These are phyloP conservation scores for Heliconius congener DNA, from an alignment of 1,140 invertebrate species.

Conservation along the genomic window DNA sequence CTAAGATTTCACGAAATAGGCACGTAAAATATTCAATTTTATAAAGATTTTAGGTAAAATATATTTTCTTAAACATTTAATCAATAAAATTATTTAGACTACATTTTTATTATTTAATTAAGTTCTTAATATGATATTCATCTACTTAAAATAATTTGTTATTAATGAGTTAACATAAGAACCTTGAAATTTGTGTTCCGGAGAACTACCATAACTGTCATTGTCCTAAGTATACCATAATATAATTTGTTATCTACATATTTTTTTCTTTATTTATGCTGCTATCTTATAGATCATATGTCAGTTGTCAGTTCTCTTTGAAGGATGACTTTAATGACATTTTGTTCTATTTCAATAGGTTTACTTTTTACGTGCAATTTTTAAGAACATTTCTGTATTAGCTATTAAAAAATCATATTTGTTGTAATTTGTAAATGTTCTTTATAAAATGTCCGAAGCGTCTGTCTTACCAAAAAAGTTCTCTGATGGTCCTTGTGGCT, in stretches of 20 bases:
- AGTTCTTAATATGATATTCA: no score
- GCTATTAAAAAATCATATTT: not conserved
- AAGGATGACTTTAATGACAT: not conserved
- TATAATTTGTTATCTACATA: not conserved
- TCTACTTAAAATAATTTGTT: no score
- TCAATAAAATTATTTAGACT: no score
- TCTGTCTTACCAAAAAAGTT: conserved; percentile 68
- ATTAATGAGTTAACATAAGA: no score
- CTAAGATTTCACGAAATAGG: no score
- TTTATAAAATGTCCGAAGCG: conserved; percentile 50
- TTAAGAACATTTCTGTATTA: not conserved
- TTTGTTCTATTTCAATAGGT: not conserved
- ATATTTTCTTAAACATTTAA: no score
- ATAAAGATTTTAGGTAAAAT: no score
- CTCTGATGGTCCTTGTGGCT: conserved; percentile 80
- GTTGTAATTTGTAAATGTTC: not conserved
- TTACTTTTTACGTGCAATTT: not conserved
- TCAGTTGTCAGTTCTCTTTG: not conserved
- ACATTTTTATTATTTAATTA: no score
- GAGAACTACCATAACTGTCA: no score
- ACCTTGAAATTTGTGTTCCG: no score
- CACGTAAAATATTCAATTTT: no score
- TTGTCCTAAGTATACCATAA: no score
- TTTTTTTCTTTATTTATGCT: not conserved
- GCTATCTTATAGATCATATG: not conserved